A percentile compares a stretch with the other conserved stretches of the same genome.
Evolutionary conservation across 2,888 invertebrate species (phyloP).

Genomic region (Furcula furcula): DNA sequence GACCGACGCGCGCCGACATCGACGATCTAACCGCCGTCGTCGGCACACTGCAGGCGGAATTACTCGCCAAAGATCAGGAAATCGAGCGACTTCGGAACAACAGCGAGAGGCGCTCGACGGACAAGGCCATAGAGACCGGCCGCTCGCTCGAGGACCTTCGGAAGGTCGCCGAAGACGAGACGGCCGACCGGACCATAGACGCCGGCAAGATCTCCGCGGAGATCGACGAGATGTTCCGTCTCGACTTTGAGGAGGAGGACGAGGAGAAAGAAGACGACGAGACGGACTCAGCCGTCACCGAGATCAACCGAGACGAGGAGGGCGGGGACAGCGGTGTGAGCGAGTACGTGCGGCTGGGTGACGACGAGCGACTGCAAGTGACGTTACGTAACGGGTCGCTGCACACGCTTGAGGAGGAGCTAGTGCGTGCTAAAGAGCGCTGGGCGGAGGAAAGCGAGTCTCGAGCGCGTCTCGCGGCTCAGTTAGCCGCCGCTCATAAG

Average conservation of each 20-base stretch:
- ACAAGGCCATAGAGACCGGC: constrained; percentile 37
- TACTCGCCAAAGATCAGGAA: constrained; percentile 40
- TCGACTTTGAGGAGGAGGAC: constrained; percentile 69
- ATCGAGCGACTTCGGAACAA: constrained; percentile 38
- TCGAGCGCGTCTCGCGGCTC: constrained; percentile 77
- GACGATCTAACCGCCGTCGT: constrained; percentile 78
- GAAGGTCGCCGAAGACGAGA: constrained; percentile 18
- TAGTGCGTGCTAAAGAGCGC: constrained; percentile 87
- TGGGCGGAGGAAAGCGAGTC: constrained; percentile 85
- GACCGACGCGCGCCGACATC: constrained; percentile 80
- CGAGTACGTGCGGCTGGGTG: constrained; percentile 54
- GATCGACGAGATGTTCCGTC: constrained; percentile 74
- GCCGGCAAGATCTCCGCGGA: constrained; percentile 64
- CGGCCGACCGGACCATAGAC: constrained; percentile 41
- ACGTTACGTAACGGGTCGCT: constrained; percentile 78
- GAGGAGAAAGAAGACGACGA: constrained; percentile 72
- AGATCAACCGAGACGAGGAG: constrained; percentile 47
- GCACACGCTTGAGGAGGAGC: constrained; percentile 86
- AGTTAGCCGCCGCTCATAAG: constrained; percentile 81
- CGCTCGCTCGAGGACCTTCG: constrained; percentile 41
- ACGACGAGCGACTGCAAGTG: constrained; percentile 51
- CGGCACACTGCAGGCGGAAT: constrained; percentile 48
- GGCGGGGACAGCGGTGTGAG: constrained; percentile 14
- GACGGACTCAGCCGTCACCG: constrained; percentile 63
- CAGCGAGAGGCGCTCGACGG: constrained; percentile 24